These are phyloP conservation scores for Artemia franciscana DNA, from an alignment of 1,140 invertebrate genomes.

Conservation along the genomic window DNA sequence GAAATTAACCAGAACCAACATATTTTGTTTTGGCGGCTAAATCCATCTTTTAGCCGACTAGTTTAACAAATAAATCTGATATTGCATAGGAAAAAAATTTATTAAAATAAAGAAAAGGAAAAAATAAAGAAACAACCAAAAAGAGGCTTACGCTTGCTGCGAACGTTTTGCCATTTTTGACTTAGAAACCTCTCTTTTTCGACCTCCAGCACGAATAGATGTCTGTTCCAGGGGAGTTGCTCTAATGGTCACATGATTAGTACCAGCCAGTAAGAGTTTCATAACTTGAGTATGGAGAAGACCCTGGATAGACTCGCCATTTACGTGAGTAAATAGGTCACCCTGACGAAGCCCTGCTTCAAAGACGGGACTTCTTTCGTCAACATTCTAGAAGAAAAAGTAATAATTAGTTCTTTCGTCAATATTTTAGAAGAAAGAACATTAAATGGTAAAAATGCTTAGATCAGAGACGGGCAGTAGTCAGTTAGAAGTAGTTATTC, in stretches of 20 bases:
- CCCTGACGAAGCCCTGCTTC: constrained; percentile 77
- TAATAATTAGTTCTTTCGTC: no score
- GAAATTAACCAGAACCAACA: no score
- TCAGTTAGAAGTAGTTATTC: no score
- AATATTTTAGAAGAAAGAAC: no score
- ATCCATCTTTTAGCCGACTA: no score
- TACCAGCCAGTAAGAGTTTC: constrained; percentile 60
- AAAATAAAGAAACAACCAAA: no score
- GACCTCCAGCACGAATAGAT: constrained; percentile 64
- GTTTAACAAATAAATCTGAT: no score
- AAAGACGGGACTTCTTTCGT: constrained; percentile 77
- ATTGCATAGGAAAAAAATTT: no score
- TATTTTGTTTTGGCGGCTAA: no score
- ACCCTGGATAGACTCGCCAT: constrained; percentile 79
- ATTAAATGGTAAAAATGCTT: no score
- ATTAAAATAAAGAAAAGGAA: no score
- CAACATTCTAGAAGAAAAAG: constrained; percentile 64
- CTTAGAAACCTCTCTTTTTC: constrained; percentile 44
- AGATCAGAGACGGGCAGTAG: no score
- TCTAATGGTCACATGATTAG: constrained; percentile 64
- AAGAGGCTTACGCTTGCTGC: constrained; percentile 28
- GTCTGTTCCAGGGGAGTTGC: constrained; percentile 83
- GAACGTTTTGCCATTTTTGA: constrained; percentile 49
- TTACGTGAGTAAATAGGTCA: constrained; percentile 89
- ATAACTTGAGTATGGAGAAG: constrained; percentile 83